Conservation (phyloP, 92 coral and sea anemone species). For the Parazoanthus swiftii region DNA sequence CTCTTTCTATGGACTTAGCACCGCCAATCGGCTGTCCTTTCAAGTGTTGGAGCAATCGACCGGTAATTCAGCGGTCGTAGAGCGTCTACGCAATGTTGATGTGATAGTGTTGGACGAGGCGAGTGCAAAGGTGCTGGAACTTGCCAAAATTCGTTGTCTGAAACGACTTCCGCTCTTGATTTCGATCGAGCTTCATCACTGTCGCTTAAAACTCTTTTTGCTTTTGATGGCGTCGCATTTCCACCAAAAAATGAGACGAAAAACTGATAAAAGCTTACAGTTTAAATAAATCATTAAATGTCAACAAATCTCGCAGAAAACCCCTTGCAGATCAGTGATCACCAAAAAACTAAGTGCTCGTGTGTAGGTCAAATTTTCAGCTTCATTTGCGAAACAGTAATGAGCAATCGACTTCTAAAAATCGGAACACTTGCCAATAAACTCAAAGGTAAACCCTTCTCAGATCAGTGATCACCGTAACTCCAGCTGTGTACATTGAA, state of each 20-base stretch:
- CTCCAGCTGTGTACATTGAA: neutral
- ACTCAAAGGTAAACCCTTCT: neutral
- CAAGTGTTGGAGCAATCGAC: conserved; percentile 23
- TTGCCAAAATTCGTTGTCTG: conserved; percentile 3
- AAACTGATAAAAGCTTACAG: neutral
- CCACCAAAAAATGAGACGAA: neutral
- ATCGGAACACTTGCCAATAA: neutral
- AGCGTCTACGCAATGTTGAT: neutral
- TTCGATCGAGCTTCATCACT: neutral
- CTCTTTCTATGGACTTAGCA: conserved; percentile 33
- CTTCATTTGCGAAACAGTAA: too few species aligned
- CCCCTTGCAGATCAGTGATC: neutral
- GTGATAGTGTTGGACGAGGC: neutral
- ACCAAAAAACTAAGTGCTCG: neutral
- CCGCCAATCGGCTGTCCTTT: conserved; percentile 28
- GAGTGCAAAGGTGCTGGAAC: neutral
- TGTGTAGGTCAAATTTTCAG: too few species aligned
- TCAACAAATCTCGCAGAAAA: neutral
- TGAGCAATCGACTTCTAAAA: too few species aligned
- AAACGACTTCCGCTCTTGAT: neutral
- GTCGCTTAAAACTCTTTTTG: conserved; percentile 7
- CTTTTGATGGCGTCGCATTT: neutral
- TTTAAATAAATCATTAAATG: neutral
- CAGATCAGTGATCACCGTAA: neutral
- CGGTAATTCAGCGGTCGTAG: neutral